Percentiles rank a stretch among this genome's conserved stretches.
These are phyloP conservation scores for Brotula barbata DNA, from an alignment of 2,797 vertebrate genomes.

Conservation along the genomic window DNA sequence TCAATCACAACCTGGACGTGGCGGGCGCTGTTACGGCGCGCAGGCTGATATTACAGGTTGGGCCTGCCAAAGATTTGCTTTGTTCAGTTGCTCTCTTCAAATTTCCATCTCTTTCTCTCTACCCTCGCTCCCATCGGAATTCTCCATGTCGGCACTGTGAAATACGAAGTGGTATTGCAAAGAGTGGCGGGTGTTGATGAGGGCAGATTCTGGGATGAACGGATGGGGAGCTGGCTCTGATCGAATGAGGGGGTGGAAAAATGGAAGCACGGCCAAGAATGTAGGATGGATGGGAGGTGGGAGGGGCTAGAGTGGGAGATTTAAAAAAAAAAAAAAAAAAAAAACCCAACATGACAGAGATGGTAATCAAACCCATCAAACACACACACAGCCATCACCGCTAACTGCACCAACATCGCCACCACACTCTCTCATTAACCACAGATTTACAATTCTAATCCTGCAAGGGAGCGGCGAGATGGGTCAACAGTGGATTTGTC, in stretches of 20 bases:
- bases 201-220: no score
- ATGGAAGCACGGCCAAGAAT: no score
- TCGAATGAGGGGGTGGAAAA: no score
- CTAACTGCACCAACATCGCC: conserved; percentile 28
- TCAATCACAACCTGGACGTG: conserved; percentile 61
- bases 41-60: conserved; percentile 38
- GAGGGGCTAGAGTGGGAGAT: conserved; percentile 23
- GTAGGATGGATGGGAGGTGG: conserved; percentile 2
- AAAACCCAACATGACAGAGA: conserved; percentile 37
- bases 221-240: no score
- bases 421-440: conserved; percentile 55
- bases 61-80: conserved; percentile 19
- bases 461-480: conserved; percentile 49
- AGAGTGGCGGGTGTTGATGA: no score
- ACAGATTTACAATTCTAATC: conserved; percentile 67
- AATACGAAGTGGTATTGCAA: conserved; percentile 49
- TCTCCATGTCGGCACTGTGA: conserved; percentile 30
- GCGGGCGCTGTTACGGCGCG: conserved; percentile 51
- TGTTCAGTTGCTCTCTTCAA: conserved; percentile 16
- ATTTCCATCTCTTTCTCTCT: conserved; percentile 44
- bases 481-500: conserved; percentile 66
- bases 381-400: background rate
- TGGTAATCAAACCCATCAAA: conserved; percentile 7
- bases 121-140: conserved; percentile 33
- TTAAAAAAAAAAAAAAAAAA: no score